Base-by-base conservation (phyloP, 2,888 invertebrate species). In the Acanthopleura granulata region DNA sequence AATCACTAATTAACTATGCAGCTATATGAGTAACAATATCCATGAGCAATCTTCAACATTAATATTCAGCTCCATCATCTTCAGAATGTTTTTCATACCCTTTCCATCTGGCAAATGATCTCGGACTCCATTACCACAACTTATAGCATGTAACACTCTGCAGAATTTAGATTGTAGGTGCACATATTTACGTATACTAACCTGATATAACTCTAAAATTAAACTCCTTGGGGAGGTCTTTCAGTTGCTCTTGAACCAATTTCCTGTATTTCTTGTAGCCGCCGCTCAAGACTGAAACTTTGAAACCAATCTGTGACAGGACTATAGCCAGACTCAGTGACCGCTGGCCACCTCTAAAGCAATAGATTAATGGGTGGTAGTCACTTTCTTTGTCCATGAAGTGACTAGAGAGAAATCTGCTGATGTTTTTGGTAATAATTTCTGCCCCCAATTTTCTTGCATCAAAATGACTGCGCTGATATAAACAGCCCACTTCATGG, bases 311-410 rank as follows among this genome's bases (percentile, higher is more conserved):
- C 77, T 84, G 80, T 30, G 83, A 76, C 40, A 85, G 75, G 25
- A 85, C 78, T 0, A 81, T 76, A 0, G 78, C 83, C 62, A 85
- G 72, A 66, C 83, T 83, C 50, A 77, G 73, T 72, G 85, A 85
- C 77, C 84, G 79, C 74, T 83, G 83, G 72, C 85, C 85, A 61
- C 85, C 85, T 16, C 85, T 75, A 81, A 80, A 82, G 74, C 84
- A 84, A 72, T 83, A 84, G 15, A 84, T 70, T 40, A 84, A 51
- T 29, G 85, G 83, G 40, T 74, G 77, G 66, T 82, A 84, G 14
- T 81, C 79, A 18, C 75, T 70, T 18, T 78, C 69, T 72, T 83
- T 80, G 15, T 76, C 30, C 18, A 74, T 57, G 57, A 85, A 81
- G 76, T 83, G 78, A 18, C 75, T 74, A 0, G 81, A 75, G 51